phyloP scores from a whole-genome alignment of 2,113 vertebrate species.

The Ptilorrhoa leucosticta region DNA sequence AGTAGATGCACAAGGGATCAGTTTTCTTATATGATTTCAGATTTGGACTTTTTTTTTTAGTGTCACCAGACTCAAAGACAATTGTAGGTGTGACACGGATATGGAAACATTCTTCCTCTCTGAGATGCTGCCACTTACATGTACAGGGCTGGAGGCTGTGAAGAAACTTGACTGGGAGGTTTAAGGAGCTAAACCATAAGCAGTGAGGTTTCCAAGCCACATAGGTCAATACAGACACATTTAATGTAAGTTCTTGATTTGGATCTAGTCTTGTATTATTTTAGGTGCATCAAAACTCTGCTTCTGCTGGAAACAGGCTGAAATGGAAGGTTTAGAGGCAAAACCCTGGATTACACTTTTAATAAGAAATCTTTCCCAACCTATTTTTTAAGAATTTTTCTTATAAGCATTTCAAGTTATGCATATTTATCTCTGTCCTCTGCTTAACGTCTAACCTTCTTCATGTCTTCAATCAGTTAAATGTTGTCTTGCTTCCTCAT shows the following conservation, averaged over 20 bases:
- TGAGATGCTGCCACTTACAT: not conserved
- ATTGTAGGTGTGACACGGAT: not conserved
- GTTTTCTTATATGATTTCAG: not conserved
- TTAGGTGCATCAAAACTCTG: not conserved
- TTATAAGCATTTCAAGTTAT: not conserved
- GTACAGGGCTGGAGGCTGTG: not conserved
- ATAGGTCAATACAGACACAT: not conserved
- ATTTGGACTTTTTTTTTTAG: not conserved
- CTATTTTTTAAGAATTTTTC: not conserved
- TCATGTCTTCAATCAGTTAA: not conserved
- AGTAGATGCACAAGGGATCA: not conserved
- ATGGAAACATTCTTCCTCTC: not conserved
- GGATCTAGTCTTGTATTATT: not conserved
- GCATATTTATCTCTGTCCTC: not conserved
- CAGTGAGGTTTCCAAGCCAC: not conserved
- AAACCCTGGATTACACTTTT: not conserved
- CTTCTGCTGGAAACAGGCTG: not conserved
- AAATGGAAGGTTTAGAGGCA: not conserved
- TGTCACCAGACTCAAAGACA: not conserved
- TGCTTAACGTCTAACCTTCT: not conserved
- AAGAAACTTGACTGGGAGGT: not conserved
- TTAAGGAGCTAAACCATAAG: not conserved
- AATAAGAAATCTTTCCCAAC: not conserved
- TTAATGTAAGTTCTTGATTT: not conserved
- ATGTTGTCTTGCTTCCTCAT: not conserved